phyloP scores from a whole-genome alignment of 2,888 invertebrate species.

The Dasypogon diadema region DNA sequence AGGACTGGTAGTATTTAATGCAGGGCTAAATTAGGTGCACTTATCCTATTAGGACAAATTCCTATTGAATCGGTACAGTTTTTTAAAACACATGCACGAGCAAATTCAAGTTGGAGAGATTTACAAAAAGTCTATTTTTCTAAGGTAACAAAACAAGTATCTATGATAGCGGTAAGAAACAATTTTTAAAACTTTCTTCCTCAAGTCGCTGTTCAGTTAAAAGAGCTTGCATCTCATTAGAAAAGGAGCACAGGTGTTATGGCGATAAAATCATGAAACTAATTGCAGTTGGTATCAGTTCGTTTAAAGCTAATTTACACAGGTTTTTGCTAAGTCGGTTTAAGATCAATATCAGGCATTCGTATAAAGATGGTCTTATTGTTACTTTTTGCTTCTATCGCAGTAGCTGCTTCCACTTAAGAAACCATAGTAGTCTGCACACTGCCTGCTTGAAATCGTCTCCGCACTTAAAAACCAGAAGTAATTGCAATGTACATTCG shows the following conservation, averaged over 20 bases:
- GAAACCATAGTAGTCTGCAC: background rate
- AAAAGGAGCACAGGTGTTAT: slow-evolving; percentile 21
- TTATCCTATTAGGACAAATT: too few relatives aligned
- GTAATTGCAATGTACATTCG: background rate
- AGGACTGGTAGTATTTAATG: too few relatives aligned
- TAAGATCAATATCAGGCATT: slow-evolving; percentile 36
- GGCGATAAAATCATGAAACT: slow-evolving; percentile 37
- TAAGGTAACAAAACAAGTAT: too few relatives aligned
- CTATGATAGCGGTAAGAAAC: slow-evolving; percentile 22
- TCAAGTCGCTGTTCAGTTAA: slow-evolving; percentile 24
- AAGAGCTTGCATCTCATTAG: slow-evolving; percentile 42
- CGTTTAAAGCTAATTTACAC: slow-evolving; percentile 47
- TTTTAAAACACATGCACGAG: too few relatives aligned
- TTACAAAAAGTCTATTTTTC: too few relatives aligned
- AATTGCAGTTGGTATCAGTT: slow-evolving; percentile 47
- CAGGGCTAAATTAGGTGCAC: too few relatives aligned
- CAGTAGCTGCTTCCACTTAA: background rate
- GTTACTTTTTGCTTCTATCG: slow-evolving; percentile 5
- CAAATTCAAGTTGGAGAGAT: too few relatives aligned
- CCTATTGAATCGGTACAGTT: too few relatives aligned
- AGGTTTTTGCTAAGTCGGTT: slow-evolving; percentile 36
- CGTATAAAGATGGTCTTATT: slow-evolving; percentile 46
- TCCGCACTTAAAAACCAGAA: background rate
- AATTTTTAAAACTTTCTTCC: slow-evolving; percentile 29
- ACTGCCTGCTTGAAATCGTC: slow-evolving; percentile 24